Conservation (phyloP, 2,888 invertebrate genomes). For the Polymixis flavicincta region DNA sequence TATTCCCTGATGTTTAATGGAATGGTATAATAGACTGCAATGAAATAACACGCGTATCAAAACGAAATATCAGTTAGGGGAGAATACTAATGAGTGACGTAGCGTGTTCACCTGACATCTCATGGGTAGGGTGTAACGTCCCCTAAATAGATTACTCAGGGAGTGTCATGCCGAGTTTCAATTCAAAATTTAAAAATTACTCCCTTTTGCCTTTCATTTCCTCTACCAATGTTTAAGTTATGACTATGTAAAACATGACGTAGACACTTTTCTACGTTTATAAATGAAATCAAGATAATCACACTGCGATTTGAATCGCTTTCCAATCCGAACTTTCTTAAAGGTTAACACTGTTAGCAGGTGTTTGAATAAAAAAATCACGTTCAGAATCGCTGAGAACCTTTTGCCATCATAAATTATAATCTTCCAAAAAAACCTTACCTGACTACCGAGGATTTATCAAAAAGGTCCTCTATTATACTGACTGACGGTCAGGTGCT, state of each 20-base stretch:
- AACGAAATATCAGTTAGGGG: constrained; percentile 76
- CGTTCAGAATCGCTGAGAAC: constrained; percentile 45
- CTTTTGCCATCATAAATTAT: constrained; percentile 49
- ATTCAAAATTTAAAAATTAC: constrained; percentile 41
- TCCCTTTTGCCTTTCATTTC: constrained; percentile 24
- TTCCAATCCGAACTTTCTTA: constrained; percentile 65
- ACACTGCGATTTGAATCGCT: constrained; percentile 67
- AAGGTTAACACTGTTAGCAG: constrained; percentile 70
- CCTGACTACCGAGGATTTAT: constrained; percentile 77
- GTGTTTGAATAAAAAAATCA: constrained; percentile 59
- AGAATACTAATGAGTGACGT: constrained; percentile 75
- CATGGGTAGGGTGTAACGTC: constrained; percentile 64
- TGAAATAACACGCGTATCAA: constrained; percentile 73
- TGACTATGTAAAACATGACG: constrained; percentile 54
- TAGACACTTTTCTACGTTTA: constrained; percentile 48
- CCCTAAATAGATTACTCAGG: constrained; percentile 63
- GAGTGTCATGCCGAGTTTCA: constrained; percentile 58
- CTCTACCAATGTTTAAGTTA: constrained; percentile 13
- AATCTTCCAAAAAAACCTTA: constrained; percentile 75
- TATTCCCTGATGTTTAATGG: constrained; percentile 69
- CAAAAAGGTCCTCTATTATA: constrained; percentile 73
- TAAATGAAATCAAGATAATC: constrained; percentile 56
- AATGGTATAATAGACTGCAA: constrained; percentile 71
- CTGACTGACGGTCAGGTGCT: constrained; percentile 80
- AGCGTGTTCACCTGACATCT: constrained; percentile 79